These are phyloP conservation scores for Chymomyza procnemis DNA, from an alignment of 2,888 invertebrate genomes.

Conservation along the genomic window DNA sequence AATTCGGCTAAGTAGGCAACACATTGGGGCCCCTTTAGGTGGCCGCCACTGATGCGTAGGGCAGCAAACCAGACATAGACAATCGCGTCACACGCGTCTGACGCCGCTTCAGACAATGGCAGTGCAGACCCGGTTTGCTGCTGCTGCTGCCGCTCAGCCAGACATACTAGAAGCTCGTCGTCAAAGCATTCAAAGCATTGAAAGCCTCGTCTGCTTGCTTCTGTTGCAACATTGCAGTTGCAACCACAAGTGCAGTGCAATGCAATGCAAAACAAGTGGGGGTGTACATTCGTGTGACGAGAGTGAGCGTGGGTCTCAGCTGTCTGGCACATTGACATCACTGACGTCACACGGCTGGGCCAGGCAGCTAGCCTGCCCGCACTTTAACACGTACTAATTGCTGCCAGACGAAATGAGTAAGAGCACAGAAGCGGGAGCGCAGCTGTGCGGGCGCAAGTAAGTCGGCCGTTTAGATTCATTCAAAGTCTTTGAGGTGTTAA, in stretches of 20 bases:
- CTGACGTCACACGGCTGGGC: slow-evolving; percentile 23
- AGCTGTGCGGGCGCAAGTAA: slow-evolving; percentile 14
- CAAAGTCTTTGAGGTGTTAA: slow-evolving; percentile 61
- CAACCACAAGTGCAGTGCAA: slow-evolving; percentile 5
- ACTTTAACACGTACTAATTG: slow-evolving; percentile 1
- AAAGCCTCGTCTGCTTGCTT: slow-evolving; percentile 41
- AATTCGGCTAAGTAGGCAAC: slow-evolving; percentile 41
- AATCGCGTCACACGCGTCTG: slow-evolving; percentile 15
- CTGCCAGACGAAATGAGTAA: slow-evolving; percentile 10
- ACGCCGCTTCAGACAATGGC: not conserved
- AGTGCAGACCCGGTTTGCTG: slow-evolving; percentile 52
- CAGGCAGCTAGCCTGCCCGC: slow-evolving; percentile 3
- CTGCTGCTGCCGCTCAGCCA: slow-evolving; percentile 14
- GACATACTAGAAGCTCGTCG: slow-evolving; percentile 3
- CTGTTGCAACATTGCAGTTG: slow-evolving; percentile 20
- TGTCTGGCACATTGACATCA: slow-evolving; percentile 69
- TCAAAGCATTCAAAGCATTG: slow-evolving; percentile 32
- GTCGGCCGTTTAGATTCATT: slow-evolving; percentile 33
- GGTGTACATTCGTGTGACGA: slow-evolving; percentile 9
- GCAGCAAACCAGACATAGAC: slow-evolving; percentile 37
- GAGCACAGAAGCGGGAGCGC: not conserved
- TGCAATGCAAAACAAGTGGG: not conserved
- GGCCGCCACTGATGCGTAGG: slow-evolving; percentile 17
- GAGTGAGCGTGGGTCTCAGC: slow-evolving; percentile 39
- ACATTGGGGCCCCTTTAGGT: not conserved